Evolutionary conservation across 2,113 vertebrate genomes (phyloP).

Genomic region (Cephalopholis sonnerati): DNA sequence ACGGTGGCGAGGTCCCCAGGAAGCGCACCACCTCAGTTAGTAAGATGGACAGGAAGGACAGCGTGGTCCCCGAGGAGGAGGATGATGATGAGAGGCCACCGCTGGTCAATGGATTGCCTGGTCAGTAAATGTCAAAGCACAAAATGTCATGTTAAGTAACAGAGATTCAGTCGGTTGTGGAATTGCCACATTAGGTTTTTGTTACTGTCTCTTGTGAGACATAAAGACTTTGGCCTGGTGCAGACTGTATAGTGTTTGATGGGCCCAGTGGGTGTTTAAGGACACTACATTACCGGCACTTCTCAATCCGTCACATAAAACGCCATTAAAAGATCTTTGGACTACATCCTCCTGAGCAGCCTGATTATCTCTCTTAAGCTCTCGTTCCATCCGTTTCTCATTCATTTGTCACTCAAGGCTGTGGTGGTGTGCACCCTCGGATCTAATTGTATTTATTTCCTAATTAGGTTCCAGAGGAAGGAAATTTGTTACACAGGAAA

Average conservation of each 20-base stretch:
- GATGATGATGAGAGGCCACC: constrained; percentile 81
- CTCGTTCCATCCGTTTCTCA: neutral
- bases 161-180: neutral
- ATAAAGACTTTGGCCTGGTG: constrained; percentile 15
- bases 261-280: neutral
- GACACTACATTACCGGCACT: neutral
- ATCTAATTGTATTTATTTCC: neutral
- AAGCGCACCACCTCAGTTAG: constrained; percentile 82
- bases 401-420: neutral
- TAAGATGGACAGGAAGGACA: constrained; percentile 83
- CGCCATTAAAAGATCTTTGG: neutral
- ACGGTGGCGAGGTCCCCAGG: constrained; percentile 71
- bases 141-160: constrained; percentile 37
- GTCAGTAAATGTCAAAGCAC: constrained; percentile 64
- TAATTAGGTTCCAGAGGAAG: neutral
- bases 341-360: neutral
- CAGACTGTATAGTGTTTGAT: constrained; percentile 17
- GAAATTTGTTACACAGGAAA: neutral
- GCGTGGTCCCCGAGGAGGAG: constrained; percentile 77
- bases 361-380: neutral
- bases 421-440: neutral
- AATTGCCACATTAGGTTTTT: constrained; percentile 2
- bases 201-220: constrained; percentile 6
- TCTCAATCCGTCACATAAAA: constrained; percentile 9
- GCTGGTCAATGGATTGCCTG: constrained; percentile 78